Evolutionary conservation across 2,113 vertebrate species (phyloP).

Genomic region (Phaethon lepturus): DNA sequence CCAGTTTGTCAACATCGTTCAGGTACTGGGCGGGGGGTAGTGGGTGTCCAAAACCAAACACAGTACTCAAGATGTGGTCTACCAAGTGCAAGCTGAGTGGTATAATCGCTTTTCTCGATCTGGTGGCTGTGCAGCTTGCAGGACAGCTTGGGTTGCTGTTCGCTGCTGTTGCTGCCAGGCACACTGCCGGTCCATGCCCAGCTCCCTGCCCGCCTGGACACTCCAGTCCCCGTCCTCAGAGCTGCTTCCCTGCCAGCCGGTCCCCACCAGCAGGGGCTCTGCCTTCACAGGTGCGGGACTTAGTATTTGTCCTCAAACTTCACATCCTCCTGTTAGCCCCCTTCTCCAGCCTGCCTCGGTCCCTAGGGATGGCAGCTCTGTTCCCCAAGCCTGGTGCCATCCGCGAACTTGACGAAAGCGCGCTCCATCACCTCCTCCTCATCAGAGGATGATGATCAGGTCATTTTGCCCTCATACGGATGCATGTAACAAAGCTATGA

Average conservation of each 20-base stretch:
- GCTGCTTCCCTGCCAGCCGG: neutral
- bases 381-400: neutral
- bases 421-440: neutral
- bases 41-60: neutral
- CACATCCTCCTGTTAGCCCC: neutral
- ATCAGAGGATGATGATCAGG: neutral
- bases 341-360: neutral
- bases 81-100: neutral
- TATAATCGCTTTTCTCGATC: neutral
- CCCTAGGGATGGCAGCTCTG: neutral
- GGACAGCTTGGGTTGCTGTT: neutral
- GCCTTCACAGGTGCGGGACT: neutral
- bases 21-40: fast-evolving
- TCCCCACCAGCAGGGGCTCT: neutral
- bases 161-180: neutral
- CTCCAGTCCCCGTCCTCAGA: neutral
- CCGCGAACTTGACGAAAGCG: neutral
- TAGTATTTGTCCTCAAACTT: neutral
- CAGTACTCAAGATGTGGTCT: neutral
- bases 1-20: neutral
- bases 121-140: neutral
- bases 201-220: neutral
- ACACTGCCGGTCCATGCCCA: neutral
- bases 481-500: neutral
- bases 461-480: neutral